Conservation (phyloP, 2,797 vertebrate species). For the Schizothorax lantsangensis region DNA sequence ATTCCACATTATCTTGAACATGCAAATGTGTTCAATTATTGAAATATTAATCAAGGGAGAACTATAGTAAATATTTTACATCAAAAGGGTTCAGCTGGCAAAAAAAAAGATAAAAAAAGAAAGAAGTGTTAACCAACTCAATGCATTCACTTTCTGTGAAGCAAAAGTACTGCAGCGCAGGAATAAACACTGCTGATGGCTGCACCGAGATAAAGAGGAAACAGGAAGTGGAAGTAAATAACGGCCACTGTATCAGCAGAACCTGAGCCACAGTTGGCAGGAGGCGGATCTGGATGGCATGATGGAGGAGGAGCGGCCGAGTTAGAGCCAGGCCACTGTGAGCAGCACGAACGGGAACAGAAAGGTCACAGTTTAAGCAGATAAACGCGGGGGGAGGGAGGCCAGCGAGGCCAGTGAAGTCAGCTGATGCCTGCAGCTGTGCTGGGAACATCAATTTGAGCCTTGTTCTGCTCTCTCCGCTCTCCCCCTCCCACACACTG, state of each 20-base stretch:
- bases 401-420: constrained; percentile 77
- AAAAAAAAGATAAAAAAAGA: no score
- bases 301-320: constrained; percentile 64
- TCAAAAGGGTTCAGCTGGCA: not conserved
- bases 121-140: not conserved
- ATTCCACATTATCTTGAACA: not conserved
- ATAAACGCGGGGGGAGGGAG: constrained; percentile 77
- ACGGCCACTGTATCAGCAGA: constrained; percentile 11
- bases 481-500: constrained; percentile 12
- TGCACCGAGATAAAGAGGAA: not conserved
- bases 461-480: constrained; percentile 74
- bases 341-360: constrained; percentile 77
- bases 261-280: not conserved
- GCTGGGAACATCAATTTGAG: constrained; percentile 82
- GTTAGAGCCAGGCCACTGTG: constrained; percentile 78
- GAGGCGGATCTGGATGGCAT: constrained; percentile 16
- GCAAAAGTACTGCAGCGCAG: not conserved
- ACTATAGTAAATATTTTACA: not conserved
- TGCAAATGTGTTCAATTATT: not conserved
- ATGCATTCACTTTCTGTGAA: not conserved
- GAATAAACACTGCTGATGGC: constrained; percentile 15
- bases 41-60: not conserved
- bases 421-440: constrained; percentile 84
- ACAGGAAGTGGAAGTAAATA: constrained; percentile 41
- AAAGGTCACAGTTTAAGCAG: constrained; percentile 86